These are phyloP conservation scores for Augochlorella aurata DNA, from an alignment of 2,888 invertebrate species.

Conservation along the genomic window DNA sequence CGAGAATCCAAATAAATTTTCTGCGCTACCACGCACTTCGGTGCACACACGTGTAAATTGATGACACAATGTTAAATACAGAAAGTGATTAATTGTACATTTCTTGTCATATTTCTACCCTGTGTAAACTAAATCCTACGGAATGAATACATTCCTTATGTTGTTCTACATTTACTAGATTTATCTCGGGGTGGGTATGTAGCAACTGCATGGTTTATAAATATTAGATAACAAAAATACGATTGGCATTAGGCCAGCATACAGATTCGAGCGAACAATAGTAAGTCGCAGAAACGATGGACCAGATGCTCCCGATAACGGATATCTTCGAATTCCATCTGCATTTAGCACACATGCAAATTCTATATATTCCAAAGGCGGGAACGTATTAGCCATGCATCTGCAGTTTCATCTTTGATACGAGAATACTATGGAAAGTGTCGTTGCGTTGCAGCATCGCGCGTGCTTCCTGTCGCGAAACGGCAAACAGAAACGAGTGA, in stretches of 20 bases:
- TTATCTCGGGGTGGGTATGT: not conserved
- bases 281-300: not conserved
- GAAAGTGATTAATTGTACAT: conserved; percentile 23
- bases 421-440: conserved; percentile 17
- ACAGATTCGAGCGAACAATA: not conserved
- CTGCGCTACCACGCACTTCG: not conserved
- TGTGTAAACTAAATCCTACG: not conserved
- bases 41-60: conserved; percentile 1
- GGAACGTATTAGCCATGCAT: conserved; percentile 34
- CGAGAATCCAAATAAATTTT: not conserved
- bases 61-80: conserved; percentile 45
- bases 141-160: not conserved
- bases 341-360: conserved; percentile 13
- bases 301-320: not conserved
- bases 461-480: conserved; percentile 23
- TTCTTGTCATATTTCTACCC: no score
- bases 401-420: conserved; percentile 50
- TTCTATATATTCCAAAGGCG: conserved; percentile 9
- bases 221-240: not conserved
- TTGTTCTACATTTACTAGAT: not conserved
- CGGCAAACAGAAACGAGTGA: conserved; percentile 34
- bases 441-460: conserved; percentile 11
- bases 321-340: conserved; percentile 21
- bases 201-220: not conserved
- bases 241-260: not conserved